These are phyloP conservation scores for Cydia fagiglandana DNA, from an alignment of 1,140 invertebrate genomes.

Conservation along the genomic window DNA sequence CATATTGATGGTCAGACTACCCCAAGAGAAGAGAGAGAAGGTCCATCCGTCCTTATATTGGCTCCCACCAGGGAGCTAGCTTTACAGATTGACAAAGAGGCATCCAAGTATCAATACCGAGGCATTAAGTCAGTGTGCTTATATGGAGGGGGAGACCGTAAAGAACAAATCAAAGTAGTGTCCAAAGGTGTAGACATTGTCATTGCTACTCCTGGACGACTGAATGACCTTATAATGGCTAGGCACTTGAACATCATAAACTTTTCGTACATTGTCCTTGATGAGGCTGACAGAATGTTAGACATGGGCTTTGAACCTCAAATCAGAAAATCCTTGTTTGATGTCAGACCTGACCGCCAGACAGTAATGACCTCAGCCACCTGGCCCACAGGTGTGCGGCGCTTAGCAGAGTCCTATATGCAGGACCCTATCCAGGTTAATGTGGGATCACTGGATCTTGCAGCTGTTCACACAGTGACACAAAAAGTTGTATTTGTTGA, in stretches of 20 bases:
- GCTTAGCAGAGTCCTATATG: conserved; percentile 91
- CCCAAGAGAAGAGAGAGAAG: conserved; percentile 83
- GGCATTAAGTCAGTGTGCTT: conserved; percentile 92
- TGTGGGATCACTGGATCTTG: conserved; percentile 92
- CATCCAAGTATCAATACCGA: conserved; percentile 91
- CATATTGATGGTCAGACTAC: conserved; percentile 90
- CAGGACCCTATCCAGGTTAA: conserved; percentile 92
- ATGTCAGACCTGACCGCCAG: conserved; percentile 89
- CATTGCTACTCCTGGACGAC: conserved; percentile 93
- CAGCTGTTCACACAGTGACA: conserved; percentile 90
- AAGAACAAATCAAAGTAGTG: conserved; percentile 86
- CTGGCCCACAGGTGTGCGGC: conserved; percentile 91
- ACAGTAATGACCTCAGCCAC: conserved; percentile 94
- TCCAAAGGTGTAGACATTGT: conserved; percentile 90
- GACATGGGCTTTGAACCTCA: conserved; percentile 95
- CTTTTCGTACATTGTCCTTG: conserved; percentile 94
- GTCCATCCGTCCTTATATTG: conserved; percentile 92
- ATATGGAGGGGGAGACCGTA: conserved; percentile 90
- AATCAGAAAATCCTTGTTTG: conserved; percentile 89
- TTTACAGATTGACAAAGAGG: conserved; percentile 93
- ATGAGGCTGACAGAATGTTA: conserved; percentile 93
- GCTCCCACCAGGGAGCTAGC: conserved; percentile 95
- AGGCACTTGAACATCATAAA: conserved; percentile 84
- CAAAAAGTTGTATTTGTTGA: conserved; percentile 87
- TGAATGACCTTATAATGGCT: conserved; percentile 88